A percentile compares a stretch with the other conserved stretches of the same genome.
phyloP scores from a whole-genome alignment of 2,797 vertebrate genomes.

The Melanotaenia pygmaea region DNA sequence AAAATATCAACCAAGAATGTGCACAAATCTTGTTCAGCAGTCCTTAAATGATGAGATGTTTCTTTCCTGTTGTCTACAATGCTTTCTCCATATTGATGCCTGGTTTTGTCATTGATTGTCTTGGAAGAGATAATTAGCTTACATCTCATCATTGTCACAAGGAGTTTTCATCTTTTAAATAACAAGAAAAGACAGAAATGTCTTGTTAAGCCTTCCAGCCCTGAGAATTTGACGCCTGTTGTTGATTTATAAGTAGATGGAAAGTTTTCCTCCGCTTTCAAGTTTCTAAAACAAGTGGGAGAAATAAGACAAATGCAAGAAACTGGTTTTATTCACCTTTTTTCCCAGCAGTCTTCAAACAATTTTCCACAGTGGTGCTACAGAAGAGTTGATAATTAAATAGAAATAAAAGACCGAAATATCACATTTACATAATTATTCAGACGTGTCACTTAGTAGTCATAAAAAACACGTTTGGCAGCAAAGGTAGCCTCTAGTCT shows the following conservation, averaged over 20 bases:
- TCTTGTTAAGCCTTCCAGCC: conserved; percentile 39
- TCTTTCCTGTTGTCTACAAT: background rate
- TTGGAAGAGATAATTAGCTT: conserved; percentile 51
- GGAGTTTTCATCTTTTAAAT: conserved; percentile 42
- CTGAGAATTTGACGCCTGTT: conserved; percentile 14
- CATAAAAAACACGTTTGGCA: background rate
- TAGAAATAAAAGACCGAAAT: background rate
- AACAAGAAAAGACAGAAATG: conserved; percentile 33
- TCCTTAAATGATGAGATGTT: conserved; percentile 22
- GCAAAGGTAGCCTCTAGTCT: background rate
- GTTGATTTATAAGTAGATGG: background rate
- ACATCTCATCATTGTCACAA: conserved; percentile 51
- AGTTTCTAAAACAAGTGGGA: too few species aligned
- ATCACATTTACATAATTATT: background rate
- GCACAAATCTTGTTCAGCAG: conserved; percentile 60
- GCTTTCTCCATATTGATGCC: conserved; percentile 17
- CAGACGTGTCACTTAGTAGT: background rate
- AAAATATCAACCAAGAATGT: conserved; percentile 44
- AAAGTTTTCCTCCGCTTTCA: background rate
- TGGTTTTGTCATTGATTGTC: conserved; percentile 54
- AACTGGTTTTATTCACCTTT: background rate
- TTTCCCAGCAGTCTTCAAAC: background rate
- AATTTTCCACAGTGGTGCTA: background rate
- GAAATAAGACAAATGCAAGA: too few species aligned
- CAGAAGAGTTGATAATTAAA: background rate